Evolutionary conservation across 2,888 invertebrate species (phyloP), one percentile per base, ranked within the genome.

Genomic region (Uloborus plumipes): DNA sequence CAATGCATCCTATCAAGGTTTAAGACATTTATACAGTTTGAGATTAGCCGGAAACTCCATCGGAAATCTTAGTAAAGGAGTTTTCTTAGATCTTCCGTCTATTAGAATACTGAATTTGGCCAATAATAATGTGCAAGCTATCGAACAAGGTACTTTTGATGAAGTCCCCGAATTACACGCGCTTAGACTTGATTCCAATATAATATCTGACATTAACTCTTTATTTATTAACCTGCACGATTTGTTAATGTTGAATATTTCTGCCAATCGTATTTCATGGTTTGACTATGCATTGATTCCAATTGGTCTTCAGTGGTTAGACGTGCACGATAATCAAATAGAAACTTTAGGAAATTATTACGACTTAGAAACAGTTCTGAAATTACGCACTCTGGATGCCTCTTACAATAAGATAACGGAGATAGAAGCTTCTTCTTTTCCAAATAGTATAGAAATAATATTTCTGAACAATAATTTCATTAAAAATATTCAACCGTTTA

Each of bases 271-370:
- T 89, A 92, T 97, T 88, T 93, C 93, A 88, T 93, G 94, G 92
- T 96, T 97, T 90, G 96, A 96, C 90, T 97, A 95, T 89, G 92
- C 94, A 47, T 92, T 94, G 86, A 93, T 97, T 85, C 96, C 97
- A 16, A 91, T 91, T 87, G 93, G 93, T 84, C 91, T 97, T 85
- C 95, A 95, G 89, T 96, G 96, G 95, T 90, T 97, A 85, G 97
- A 97, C 90, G 91, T 97, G 88, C 96, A 96, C 89, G 94, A 94
- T 89, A 97, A 97, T 90, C 92, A 93, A 87, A 93, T 97, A 86
- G 91, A 91, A 86, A 94, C 94, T 88, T 90, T 97, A 69, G 94
- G 94, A 79, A 95, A 95, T 91, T 94, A 94, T 89, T 94, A 94
- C 88, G 94, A 94, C 89, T 93, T 95, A 87, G 94, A 94, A 91